Evolutionary conservation across 1,140 invertebrate species (phyloP), one percentile per base, ranked within the genome.

Genomic region (Belonocnema kinseyi): DNA sequence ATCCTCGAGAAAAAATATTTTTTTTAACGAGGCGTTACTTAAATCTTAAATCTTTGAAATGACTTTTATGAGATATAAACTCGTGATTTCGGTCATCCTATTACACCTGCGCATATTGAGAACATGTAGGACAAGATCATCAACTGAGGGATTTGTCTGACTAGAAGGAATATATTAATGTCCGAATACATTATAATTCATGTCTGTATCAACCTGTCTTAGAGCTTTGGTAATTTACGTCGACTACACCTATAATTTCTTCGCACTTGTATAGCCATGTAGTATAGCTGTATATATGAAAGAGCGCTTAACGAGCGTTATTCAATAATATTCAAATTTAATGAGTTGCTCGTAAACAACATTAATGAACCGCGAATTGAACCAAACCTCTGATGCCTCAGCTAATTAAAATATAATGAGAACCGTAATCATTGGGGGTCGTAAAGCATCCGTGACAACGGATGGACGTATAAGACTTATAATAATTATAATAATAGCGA

Each of bases 321-420:
- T 89, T 88, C 83, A 87, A 87, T 88, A 88, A 88, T 88, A 89
- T 89, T 86, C 83, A 88, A 88, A 88, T 89, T 88, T 90, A 88
- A 90, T 85, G 88, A 88, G 85, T 83, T 74, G 79, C 83, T 87
- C 86, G 85, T 89, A 88, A 89, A 86, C 82, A 85, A 85, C 87
- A 86, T 90, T 88, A 90, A 89, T 86, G 89, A 89, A 87, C 75
- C 81, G 80, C 76, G 82, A 85, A 87, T 89, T 83, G 82, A 80
- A 56, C 78, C 74, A 79, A 82, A 77, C 80, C 73, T 79, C 76
- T 80, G 77, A 83, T 77, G 77, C 77, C 75, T 77, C 76, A 82
- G 84, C 88, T 90, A 89, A 90, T 90, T 90, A 90, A 90, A 89
- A 89, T 89, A 89, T 90, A 90, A 90, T 88, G 89, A 90, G 89